Percentiles rank a stretch among this genome's conserved stretches.
These are phyloP conservation scores for Oreochromis spilurus DNA, from an alignment of 2,113 vertebrate species.

Conservation along the genomic window DNA sequence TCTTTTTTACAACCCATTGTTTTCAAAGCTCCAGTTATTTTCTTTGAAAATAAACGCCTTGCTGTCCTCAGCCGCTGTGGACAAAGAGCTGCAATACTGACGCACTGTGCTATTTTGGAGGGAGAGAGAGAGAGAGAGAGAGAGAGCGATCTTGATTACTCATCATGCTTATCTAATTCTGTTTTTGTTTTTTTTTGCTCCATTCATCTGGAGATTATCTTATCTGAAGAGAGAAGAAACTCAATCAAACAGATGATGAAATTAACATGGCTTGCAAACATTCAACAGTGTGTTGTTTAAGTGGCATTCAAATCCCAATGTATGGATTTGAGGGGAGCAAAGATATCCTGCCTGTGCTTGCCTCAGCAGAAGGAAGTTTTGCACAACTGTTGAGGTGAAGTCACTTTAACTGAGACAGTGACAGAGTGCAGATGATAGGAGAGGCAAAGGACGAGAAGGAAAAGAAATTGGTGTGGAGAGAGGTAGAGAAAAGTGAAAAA, in stretches of 20 bases:
- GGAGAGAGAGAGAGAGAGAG: neutral
- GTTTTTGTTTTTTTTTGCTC: neutral
- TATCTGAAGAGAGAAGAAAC: neutral
- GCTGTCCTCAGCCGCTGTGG: neutral
- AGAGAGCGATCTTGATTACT: neutral
- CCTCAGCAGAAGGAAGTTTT: conserved; percentile 16
- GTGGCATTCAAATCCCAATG: neutral
- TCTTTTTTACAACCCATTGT: conserved; percentile 46
- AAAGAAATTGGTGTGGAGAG: neutral
- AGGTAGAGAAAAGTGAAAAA: neutral
- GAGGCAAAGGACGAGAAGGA: neutral
- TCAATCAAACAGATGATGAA: neutral
- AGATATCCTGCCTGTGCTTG: neutral
- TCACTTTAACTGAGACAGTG: conserved; percentile 16
- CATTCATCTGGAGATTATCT: neutral
- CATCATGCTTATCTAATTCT: neutral
- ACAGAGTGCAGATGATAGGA: conserved; percentile 1
- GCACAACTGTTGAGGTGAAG: neutral
- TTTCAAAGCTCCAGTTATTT: conserved; percentile 54
- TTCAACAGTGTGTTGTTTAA: neutral
- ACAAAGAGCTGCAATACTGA: conserved; percentile 15
- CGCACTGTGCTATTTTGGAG: conserved; percentile 15
- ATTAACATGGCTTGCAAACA: neutral
- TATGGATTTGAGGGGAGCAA: neutral
- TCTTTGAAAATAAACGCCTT: conserved; percentile 50